Conservation (phyloP, 2,113 vertebrate species). For the Rhinolophus ferrumequinum region DNA sequence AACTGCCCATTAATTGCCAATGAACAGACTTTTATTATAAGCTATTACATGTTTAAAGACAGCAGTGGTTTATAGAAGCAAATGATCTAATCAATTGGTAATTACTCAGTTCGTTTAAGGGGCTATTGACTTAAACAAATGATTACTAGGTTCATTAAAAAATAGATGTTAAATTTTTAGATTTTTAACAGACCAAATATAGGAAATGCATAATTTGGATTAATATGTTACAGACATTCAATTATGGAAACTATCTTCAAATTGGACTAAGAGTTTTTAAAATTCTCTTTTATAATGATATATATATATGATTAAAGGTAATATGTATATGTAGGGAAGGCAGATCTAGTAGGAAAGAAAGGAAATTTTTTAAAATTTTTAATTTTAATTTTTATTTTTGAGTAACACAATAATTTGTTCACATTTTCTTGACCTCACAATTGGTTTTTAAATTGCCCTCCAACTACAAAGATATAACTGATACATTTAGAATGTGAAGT, state of each 20-base stretch:
- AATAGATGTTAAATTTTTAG: conserved; percentile 75
- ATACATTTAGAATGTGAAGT: background rate
- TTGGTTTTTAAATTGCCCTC: background rate
- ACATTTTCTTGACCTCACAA: background rate
- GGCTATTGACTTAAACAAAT: conserved; percentile 83
- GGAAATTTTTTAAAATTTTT: background rate
- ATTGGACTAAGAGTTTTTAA: background rate
- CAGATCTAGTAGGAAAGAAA: background rate
- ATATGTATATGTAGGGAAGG: background rate
- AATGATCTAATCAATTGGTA: conserved; percentile 82
- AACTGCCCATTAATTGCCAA: conserved; percentile 71
- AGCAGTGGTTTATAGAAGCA: conserved; percentile 72
- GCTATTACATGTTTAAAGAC: conserved; percentile 68
- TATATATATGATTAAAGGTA: background rate
- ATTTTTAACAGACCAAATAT: conserved; percentile 8
- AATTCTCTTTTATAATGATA: background rate
- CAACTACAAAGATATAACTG: background rate
- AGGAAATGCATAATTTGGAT: conserved; percentile 1
- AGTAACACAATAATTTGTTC: background rate
- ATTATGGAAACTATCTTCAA: background rate
- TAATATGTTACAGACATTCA: background rate
- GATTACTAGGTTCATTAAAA: conserved; percentile 78
- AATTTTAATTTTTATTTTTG: background rate
- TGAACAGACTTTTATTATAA: conserved; percentile 65
- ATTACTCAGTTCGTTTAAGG: conserved; percentile 82